These are phyloP conservation scores for Dynastes hyllus DNA, from an alignment of 2,888 invertebrate species.

Conservation along the genomic window DNA sequence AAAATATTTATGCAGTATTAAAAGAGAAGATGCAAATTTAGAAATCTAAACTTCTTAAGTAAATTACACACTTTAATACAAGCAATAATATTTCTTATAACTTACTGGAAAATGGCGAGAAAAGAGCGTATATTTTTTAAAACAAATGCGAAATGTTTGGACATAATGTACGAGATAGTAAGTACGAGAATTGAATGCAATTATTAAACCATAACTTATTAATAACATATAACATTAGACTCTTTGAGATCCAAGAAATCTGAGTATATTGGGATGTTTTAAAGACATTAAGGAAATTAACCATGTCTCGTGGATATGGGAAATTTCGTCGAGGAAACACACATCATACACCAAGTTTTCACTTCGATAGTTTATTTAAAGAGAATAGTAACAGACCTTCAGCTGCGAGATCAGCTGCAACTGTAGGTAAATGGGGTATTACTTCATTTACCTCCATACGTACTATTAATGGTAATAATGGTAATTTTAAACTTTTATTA, in stretches of 20 bases:
- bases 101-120: constrained; percentile 54
- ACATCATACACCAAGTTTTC: constrained; percentile 73
- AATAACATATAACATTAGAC: background rate
- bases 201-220: constrained; percentile 1
- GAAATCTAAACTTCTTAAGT: background rate
- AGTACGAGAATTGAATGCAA: constrained; percentile 12
- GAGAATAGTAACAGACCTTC: constrained; percentile 91
- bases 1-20: constrained; percentile 4
- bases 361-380: constrained; percentile 79
- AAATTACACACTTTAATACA: background rate
- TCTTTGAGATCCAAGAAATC: constrained; percentile 7
- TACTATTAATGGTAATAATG: constrained; percentile 80
- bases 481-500: background rate
- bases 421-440: constrained; percentile 95
- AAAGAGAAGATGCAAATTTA: constrained; percentile 23
- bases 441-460: constrained; percentile 94
- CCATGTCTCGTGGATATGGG: constrained; percentile 72
- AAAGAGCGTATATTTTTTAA: constrained; percentile 48
- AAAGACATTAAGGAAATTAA: constrained; percentile 43
- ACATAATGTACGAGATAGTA: constrained; percentile 17
- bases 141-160: constrained; percentile 40
- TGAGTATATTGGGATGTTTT: constrained; percentile 32
- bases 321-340: constrained; percentile 70
- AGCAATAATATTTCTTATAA: constrained; percentile 46
- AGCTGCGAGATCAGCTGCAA: constrained; percentile 91